phyloP scores from a whole-genome alignment of 1,140 invertebrate species.

The Wasmannia auropunctata region DNA sequence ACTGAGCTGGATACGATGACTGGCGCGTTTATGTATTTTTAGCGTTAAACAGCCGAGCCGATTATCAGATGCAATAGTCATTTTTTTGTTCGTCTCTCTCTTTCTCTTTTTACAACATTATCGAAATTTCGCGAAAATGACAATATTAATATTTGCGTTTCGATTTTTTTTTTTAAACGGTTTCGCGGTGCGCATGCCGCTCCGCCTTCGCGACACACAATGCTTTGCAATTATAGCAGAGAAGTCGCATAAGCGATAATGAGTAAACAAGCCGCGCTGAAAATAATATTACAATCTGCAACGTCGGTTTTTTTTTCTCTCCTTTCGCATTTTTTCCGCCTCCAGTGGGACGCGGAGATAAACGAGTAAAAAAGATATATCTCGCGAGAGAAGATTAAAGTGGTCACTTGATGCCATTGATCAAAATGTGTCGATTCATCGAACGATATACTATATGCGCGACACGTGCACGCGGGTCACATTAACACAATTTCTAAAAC shows the following conservation, averaged over 20 bases:
- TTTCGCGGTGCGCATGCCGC: not conserved
- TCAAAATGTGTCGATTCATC: conserved; percentile 6
- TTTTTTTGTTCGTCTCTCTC: not conserved
- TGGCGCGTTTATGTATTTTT: conserved; percentile 4
- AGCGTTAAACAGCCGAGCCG: not conserved
- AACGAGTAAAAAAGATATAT: conserved; percentile 33
- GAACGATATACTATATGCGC: not conserved
- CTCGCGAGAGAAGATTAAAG: not conserved
- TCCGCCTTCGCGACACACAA: not conserved
- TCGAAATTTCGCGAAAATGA: not conserved
- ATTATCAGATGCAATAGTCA: not conserved
- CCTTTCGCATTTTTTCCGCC: not conserved
- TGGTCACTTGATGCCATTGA: conserved; percentile 1
- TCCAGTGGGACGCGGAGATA: not conserved
- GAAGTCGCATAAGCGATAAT: not conserved
- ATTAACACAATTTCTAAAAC: conserved; percentile 22
- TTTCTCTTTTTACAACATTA: not conserved
- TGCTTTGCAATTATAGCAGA: not conserved
- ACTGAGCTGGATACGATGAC: not conserved
- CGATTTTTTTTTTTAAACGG: not conserved
- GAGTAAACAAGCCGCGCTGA: not conserved
- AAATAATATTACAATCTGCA: not conserved
- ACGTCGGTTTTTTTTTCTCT: not conserved
- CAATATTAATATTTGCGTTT: not conserved
- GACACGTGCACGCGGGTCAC: not conserved